phyloP scores from a whole-genome alignment of 2,797 vertebrate species.

The Nyctibius grandis region DNA sequence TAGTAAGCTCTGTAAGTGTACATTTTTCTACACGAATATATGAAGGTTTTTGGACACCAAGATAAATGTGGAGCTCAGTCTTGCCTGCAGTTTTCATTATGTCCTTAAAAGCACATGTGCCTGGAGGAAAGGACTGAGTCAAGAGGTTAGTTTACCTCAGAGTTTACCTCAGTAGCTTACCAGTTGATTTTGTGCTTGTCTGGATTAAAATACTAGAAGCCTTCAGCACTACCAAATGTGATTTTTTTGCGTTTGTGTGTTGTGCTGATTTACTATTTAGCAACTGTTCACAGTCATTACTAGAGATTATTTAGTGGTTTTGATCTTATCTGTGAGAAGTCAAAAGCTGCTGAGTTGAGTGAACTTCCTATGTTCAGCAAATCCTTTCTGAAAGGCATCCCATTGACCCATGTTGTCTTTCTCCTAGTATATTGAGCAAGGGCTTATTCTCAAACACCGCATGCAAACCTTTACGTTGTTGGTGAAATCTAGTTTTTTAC shows the following conservation, averaged over 20 bases:
- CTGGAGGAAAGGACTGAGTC: neutral
- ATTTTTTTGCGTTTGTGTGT: neutral
- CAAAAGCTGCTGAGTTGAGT: neutral
- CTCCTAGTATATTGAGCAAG: neutral
- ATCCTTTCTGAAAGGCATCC: neutral
- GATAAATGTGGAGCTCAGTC: neutral
- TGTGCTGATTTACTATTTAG: neutral
- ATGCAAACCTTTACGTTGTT: neutral
- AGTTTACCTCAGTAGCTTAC: neutral
- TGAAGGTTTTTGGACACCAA: neutral
- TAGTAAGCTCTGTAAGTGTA: neutral
- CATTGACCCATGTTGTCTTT: rapidly evolving
- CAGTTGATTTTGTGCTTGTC: neutral
- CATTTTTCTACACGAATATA: neutral
- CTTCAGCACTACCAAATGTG: neutral
- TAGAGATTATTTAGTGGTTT: neutral
- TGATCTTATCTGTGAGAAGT: neutral
- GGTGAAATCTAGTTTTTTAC: neutral
- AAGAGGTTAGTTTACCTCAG: neutral
- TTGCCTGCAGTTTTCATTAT: neutral
- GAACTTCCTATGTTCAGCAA: neutral
- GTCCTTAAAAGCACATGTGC: neutral
- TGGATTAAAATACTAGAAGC: neutral
- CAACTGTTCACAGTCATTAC: neutral
- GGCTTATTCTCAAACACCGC: neutral